A percentile compares a stretch with the other conserved stretches of the same genome.
Conservation (phyloP, 2,888 invertebrate species). For the Geotrupes spiniger region DNA sequence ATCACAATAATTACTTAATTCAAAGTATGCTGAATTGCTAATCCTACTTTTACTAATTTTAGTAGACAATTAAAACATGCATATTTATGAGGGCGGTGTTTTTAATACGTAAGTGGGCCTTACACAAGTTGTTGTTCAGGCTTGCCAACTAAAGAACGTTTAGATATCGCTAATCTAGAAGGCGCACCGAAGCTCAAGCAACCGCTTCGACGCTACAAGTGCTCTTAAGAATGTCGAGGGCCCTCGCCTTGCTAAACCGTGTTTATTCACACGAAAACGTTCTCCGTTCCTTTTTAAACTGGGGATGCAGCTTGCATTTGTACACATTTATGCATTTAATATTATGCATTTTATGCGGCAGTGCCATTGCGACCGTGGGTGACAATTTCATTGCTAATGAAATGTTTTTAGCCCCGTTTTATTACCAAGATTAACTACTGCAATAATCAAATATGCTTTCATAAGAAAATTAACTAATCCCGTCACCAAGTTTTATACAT, state of each 20-base stretch:
- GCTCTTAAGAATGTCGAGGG: constrained; percentile 36
- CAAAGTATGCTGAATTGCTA: constrained; percentile 32
- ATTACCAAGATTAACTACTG: too few species aligned
- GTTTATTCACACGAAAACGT: constrained; percentile 39
- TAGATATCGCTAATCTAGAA: constrained; percentile 34
- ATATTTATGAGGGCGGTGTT: constrained; percentile 35
- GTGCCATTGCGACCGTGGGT: constrained; percentile 9
- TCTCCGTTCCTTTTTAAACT: constrained; percentile 23
- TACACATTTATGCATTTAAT: constrained; percentile 20
- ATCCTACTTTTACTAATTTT: constrained; percentile 33
- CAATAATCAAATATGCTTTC: too few species aligned
- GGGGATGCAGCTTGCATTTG: constrained; percentile 8
- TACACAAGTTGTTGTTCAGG: constrained; percentile 22
- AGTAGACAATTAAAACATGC: constrained; percentile 35
- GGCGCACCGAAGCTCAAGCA: constrained; percentile 31
- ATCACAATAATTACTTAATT: constrained; percentile 35
- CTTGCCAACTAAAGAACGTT: constrained; percentile 26
- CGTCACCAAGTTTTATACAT: too few species aligned
- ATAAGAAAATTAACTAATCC: too few species aligned
- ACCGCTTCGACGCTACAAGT: constrained; percentile 36
- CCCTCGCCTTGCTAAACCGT: constrained; percentile 38
- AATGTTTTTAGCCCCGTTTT: constrained; percentile 20
- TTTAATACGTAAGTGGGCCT: constrained; percentile 32
- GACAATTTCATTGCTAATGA: constrained; percentile 24
- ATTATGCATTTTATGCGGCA: constrained; percentile 18